Conservation (phyloP, 2,797 vertebrate species). For the Microcaecilia unicolor region DNA sequence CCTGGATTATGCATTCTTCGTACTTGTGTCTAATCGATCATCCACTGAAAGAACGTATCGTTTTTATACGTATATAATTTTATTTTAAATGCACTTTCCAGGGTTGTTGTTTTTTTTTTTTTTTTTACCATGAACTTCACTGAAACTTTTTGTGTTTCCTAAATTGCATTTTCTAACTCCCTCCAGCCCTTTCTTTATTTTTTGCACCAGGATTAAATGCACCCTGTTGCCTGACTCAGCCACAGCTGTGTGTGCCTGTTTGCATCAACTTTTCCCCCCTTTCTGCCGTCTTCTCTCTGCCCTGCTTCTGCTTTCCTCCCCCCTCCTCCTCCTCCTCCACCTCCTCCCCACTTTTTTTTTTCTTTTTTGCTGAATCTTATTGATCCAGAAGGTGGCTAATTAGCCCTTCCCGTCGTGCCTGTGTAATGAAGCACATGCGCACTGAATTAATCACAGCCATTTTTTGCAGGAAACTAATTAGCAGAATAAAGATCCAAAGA, state of each 20-base stretch:
- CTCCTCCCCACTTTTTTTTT: constrained; percentile 62
- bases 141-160: too few species aligned
- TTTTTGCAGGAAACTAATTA: constrained; percentile 99
- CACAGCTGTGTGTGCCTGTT: constrained; percentile 15
- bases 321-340: constrained; percentile 54
- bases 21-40: too few species aligned
- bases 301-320: too few species aligned
- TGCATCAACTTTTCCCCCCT: constrained; percentile 70
- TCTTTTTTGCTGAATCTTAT: constrained; percentile 96
- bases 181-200: too few species aligned
- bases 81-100: too few species aligned
- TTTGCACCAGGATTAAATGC: too few species aligned
- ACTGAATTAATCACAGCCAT: constrained; percentile 99
- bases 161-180: too few species aligned
- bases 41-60: too few species aligned
- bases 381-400: constrained; percentile 99
- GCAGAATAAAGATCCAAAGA: constrained; percentile 99
- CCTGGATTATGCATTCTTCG: too few species aligned
- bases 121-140: too few species aligned
- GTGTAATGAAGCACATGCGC: constrained; percentile 99
- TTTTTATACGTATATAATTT: too few species aligned
- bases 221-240: constrained; percentile 24
- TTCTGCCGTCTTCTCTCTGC: constrained; percentile 36
- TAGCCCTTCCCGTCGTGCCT: constrained; percentile 99
- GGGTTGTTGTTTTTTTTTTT: too few species aligned